Percentiles rank a stretch among this genome's conserved stretches.
These are phyloP conservation scores for Prochilodus magdalenae DNA, from an alignment of 2,113 vertebrate genomes.

Conservation along the genomic window DNA sequence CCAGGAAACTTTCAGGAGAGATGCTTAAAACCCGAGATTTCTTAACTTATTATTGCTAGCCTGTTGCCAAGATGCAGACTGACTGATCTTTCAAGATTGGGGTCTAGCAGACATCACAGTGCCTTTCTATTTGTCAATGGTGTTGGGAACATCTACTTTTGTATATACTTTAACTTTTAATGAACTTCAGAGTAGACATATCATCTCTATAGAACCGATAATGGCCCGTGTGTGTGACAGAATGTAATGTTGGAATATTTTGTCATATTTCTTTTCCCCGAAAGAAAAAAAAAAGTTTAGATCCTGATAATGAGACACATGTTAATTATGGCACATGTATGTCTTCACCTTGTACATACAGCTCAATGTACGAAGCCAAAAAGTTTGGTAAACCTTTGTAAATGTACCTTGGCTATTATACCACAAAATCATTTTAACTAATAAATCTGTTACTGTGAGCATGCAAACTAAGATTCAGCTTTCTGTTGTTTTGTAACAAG, in stretches of 20 bases:
- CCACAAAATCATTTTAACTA: background rate
- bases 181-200: background rate
- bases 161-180: background rate
- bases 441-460: conserved; percentile 1
- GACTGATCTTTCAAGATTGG: conserved; percentile 49
- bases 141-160: conserved; percentile 46
- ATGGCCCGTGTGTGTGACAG: background rate
- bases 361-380: conserved; percentile 22
- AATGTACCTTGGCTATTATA: conserved; percentile 1
- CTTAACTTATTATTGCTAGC: conserved; percentile 28
- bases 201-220: no score
- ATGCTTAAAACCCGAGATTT: conserved; percentile 41
- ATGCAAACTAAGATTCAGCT: background rate
- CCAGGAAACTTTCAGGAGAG: background rate
- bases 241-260: background rate
- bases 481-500: background rate
- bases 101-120: conserved; percentile 63
- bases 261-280: background rate
- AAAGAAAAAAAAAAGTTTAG: no score
- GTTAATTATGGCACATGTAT: background rate
- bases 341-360: background rate
- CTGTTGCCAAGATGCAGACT: conserved; percentile 75
- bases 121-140: conserved; percentile 56
- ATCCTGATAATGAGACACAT: background rate
- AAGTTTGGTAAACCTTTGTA: background rate